Conservation (phyloP, 2,113 vertebrate species). For the Muntiacus reevesi region DNA sequence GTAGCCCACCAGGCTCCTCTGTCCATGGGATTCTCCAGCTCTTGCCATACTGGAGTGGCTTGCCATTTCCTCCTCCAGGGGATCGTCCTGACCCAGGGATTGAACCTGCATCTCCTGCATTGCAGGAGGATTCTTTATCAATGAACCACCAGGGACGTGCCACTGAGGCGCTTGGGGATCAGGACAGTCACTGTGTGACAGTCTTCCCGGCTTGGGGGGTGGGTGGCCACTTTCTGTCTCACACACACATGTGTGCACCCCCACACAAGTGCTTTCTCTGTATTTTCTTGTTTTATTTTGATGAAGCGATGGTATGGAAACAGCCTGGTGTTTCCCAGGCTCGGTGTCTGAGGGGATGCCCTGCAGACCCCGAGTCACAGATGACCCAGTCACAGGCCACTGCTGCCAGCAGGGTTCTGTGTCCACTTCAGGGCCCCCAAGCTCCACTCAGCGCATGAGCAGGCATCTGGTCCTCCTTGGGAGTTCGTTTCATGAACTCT, state of each 20-base stretch:
- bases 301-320: too few relatives aligned
- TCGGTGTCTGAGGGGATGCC: neutral
- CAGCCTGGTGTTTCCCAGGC: neutral
- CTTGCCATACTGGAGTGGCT: neutral
- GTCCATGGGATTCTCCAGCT: neutral
- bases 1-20: neutral
- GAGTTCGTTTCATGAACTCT: neutral
- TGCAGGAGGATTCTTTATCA: neutral
- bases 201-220: neutral
- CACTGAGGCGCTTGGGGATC: neutral
- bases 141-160: neutral
- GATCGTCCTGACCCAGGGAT: neutral
- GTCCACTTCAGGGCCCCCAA: neutral
- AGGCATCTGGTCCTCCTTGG: neutral
- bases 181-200: fast-evolving
- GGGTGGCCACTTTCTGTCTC: neutral
- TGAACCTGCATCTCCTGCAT: neutral
- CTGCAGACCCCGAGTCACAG: neutral
- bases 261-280: neutral
- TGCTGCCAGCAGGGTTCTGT: neutral
- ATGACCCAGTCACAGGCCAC: neutral
- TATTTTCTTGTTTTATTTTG: neutral
- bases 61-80: neutral
- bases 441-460: neutral
- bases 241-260: too few relatives aligned